Evolutionary conservation across 2,113 vertebrate species (phyloP).

Genomic region (Athene noctua): DNA sequence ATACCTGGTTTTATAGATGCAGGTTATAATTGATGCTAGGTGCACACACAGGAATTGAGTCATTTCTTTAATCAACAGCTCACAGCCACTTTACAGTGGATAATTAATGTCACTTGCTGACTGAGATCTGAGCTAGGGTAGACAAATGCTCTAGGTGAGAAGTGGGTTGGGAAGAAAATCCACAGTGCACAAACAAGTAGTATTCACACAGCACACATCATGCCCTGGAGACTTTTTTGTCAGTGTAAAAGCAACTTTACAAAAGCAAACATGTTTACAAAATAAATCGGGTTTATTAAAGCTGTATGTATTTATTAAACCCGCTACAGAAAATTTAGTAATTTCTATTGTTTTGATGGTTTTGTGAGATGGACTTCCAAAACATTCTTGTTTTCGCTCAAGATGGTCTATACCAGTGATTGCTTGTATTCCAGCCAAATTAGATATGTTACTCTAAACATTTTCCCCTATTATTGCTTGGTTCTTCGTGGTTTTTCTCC

Average conservation of each 20-base stretch:
- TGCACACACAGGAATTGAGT: background rate
- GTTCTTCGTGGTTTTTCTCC: background rate
- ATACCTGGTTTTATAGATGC: background rate
- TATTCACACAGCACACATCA: background rate
- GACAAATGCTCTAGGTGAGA: background rate
- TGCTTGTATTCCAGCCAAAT: background rate
- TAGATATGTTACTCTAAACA: background rate
- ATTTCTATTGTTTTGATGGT: background rate
- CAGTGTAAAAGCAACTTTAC: background rate
- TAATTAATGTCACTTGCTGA: constrained; percentile 31
- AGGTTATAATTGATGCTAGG: background rate
- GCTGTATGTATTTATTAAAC: background rate
- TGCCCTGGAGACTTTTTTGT: background rate
- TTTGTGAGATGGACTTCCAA: background rate
- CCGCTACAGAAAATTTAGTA: background rate
- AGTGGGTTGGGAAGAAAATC: constrained; percentile 1
- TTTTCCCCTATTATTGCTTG: background rate
- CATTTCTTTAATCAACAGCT: constrained; percentile 27
- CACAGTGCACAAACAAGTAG: background rate
- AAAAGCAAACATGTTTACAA: background rate
- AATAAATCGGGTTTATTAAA: background rate
- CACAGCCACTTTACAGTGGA: background rate
- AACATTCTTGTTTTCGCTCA: background rate
- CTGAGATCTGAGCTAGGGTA: background rate
- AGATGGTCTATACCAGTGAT: background rate